Evolutionary conservation across 2,888 invertebrate genomes (phyloP), one percentile per base, ranked within the genome.

Genomic region (Germaria angustata): DNA sequence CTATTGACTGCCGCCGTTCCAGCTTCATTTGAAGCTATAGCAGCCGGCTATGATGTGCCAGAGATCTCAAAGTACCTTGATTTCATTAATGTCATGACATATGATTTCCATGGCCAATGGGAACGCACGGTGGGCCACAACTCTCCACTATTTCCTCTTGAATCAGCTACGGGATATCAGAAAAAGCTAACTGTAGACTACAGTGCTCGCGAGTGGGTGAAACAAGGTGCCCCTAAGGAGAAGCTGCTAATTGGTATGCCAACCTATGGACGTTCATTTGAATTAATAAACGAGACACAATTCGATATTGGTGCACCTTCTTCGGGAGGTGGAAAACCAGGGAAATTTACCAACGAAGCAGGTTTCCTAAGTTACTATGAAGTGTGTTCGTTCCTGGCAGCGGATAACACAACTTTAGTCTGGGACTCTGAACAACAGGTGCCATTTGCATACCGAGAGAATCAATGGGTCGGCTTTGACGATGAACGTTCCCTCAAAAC

Each of bases 391-490:
- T 97, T 98, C 92, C 92, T 98, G 51, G 95, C 96, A 77, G 95
- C 95, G 84, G 95, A 96, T 85, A 97, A 97, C 89, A 98, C 97
- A 0, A 98, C 97, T 0, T 92, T 98, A 4, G 97, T 98, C 0
- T 98, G 98, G 98, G 98, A 98, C 89, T 97, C 97, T 84, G 98
- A 98, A 86, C 98, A 98, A 88, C 97, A 97, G 93, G 98, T 97
- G 71, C 98, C 98, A 8, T 98, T 98, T 90, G 97, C 98, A 0
- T 98, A 98, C 91, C 94, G 95, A 84, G 95, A 94, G 5, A 95
- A 97, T 90, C 97, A 98, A 86, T 98, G 98, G 98, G 96, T 98
- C 32, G 98, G 98, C 79, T 98, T 98, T 86, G 98, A 98, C 88
- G 98, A 98, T 87, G 97, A 97, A 87, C 93, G 98, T 86, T 97